phyloP scores from a whole-genome alignment of 2,888 invertebrate species.

The Tachina lurida region DNA sequence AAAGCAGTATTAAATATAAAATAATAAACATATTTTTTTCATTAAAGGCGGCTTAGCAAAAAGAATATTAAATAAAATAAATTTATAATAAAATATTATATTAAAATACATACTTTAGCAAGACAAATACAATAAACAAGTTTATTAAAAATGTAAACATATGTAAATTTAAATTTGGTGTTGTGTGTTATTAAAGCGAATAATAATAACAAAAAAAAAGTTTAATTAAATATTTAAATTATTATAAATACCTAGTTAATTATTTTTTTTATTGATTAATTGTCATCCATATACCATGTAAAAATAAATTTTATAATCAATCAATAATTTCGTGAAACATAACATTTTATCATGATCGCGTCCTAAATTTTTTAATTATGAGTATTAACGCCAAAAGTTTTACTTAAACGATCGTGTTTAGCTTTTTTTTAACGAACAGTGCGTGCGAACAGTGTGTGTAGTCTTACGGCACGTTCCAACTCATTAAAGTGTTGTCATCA shows the following conservation, averaged over 20 bases:
- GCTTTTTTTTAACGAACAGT: constrained; percentile 12
- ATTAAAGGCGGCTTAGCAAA: neutral
- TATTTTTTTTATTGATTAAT: no score
- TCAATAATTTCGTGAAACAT: neutral
- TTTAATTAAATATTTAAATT: neutral
- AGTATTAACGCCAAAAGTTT: constrained; percentile 6
- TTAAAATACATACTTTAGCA: no score
- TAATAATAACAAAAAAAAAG: constrained; percentile 2
- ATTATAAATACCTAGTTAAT: neutral
- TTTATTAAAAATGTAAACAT: no score
- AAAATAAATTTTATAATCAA: neutral
- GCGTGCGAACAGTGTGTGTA: constrained; percentile 47
- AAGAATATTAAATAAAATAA: no score
- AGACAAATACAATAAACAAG: no score
- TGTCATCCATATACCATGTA: neutral
- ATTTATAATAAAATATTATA: no score
- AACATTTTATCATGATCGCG: constrained; percentile 39
- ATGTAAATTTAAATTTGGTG: no score
- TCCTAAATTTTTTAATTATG: constrained; percentile 4
- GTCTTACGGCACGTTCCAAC: constrained; percentile 68
- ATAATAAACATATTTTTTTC: neutral
- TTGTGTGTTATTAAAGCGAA: neutral
- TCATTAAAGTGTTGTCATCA: constrained; percentile 65
- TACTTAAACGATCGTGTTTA: constrained; percentile 44
- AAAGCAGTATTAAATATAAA: no score